These are phyloP conservation scores for Plagodis pulveraria DNA, from an alignment of 2,888 invertebrate genomes.

Conservation along the genomic window DNA sequence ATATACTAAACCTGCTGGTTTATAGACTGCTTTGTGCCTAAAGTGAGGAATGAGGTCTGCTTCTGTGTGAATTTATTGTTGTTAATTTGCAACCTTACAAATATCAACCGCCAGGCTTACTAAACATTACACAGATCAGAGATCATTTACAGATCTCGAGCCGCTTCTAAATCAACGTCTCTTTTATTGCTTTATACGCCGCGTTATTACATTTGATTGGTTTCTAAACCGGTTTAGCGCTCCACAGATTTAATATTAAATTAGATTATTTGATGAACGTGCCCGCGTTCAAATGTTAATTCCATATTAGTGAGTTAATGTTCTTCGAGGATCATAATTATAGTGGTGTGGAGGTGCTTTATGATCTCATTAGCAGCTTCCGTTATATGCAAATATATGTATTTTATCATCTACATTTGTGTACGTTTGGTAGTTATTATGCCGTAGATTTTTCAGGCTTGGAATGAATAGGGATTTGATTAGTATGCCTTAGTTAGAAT, in stretches of 20 bases:
- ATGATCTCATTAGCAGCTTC: slow-evolving; percentile 53
- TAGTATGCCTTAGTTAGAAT: too few species aligned
- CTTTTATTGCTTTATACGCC: slow-evolving; percentile 63
- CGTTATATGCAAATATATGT: slow-evolving; percentile 44
- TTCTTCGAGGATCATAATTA: slow-evolving; percentile 40
- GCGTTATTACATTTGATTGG: slow-evolving; percentile 53
- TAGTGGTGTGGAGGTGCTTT: slow-evolving; percentile 47
- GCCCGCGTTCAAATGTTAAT: slow-evolving; percentile 55
- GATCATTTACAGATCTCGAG: slow-evolving; percentile 6
- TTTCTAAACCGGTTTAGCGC: slow-evolving; percentile 47
- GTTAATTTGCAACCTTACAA: not conserved
- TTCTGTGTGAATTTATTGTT: not conserved
- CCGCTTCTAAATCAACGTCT: slow-evolving; percentile 49
- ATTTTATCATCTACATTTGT: slow-evolving; percentile 9
- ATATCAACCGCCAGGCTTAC: not conserved
- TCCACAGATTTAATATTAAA: slow-evolving; percentile 42
- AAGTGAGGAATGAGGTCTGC: too few species aligned
- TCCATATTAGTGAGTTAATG: slow-evolving; percentile 46
- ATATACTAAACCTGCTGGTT: too few species aligned
- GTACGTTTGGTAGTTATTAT: too few species aligned
- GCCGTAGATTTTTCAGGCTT: too few species aligned
- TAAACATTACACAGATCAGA: too few species aligned
- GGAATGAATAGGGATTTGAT: too few species aligned
- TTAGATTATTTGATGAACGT: slow-evolving; percentile 42
- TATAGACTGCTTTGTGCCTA: too few species aligned